Evolutionary conservation across 2,113 vertebrate species (phyloP).

Genomic region (Xiphophorus couchianus): DNA sequence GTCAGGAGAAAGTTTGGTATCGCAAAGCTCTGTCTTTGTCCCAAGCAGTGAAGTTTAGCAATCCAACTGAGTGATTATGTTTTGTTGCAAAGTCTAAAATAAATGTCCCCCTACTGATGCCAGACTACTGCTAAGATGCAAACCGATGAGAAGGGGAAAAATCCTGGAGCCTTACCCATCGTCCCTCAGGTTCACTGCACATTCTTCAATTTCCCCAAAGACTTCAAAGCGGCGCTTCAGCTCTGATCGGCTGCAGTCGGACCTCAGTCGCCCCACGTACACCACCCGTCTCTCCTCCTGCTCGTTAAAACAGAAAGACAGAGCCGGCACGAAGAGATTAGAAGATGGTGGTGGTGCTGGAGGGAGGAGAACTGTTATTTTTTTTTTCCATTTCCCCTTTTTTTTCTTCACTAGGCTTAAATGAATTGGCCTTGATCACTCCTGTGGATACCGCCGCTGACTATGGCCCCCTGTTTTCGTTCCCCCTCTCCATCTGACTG

Average conservation of each 20-base stretch:
- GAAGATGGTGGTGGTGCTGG: slow-evolving; percentile 29
- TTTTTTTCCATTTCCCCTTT: slow-evolving; percentile 7
- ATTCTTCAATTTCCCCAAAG: slow-evolving; percentile 99
- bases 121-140: not conserved
- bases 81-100: not conserved
- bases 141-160: slow-evolving; percentile 1
- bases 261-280: slow-evolving; percentile 93
- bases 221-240: slow-evolving; percentile 97
- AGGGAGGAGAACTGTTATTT: slow-evolving; percentile 35
- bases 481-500: slow-evolving; percentile 32
- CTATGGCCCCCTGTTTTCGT: slow-evolving; percentile 34
- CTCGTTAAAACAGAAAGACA: slow-evolving; percentile 62
- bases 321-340: slow-evolving; percentile 59
- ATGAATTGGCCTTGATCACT: slow-evolving; percentile 70
- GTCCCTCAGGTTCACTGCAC: slow-evolving; percentile 93
- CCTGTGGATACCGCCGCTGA: slow-evolving; percentile 48
- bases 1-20: slow-evolving; percentile 27
- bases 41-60: not conserved
- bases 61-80: not conserved
- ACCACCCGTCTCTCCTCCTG: slow-evolving; percentile 97
- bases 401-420: slow-evolving; percentile 52
- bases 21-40: slow-evolving; percentile 27
- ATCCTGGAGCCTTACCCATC: slow-evolving; percentile 87
- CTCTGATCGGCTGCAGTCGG: slow-evolving; percentile 91
- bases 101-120: not conserved